phyloP scores from a whole-genome alignment of 2,888 invertebrate genomes.

The Mythimna loreyi region DNA sequence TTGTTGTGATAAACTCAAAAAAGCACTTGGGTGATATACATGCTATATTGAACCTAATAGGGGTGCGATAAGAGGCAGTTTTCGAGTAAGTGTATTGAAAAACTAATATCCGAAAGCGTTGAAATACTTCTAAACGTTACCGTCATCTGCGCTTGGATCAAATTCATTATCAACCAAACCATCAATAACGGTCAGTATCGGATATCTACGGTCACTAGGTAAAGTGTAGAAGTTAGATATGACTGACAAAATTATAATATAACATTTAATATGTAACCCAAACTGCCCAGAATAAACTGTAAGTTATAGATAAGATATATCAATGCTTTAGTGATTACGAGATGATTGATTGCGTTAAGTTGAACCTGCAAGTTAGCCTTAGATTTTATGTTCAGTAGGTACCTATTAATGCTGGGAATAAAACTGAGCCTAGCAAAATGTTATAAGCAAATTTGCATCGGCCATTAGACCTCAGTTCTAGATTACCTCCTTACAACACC shows the following conservation, averaged over 20 bases:
- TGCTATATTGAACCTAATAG: too few species aligned
- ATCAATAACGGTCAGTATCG: too few species aligned
- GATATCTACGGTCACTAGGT: not conserved
- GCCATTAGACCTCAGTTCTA: slow-evolving; percentile 30
- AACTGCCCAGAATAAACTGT: not conserved
- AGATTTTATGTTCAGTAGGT: not conserved
- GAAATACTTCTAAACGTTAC: too few species aligned
- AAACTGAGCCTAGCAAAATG: not conserved
- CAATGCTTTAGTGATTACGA: not conserved
- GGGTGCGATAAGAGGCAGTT: too few species aligned
- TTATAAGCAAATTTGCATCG: slow-evolving; percentile 15
- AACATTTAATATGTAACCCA: not conserved
- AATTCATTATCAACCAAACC: too few species aligned
- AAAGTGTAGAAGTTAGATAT: too few species aligned
- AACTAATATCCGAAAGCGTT: too few species aligned
- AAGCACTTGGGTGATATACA: too few species aligned
- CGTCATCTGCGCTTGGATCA: too few species aligned
- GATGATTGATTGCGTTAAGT: not conserved
- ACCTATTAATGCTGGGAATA: not conserved
- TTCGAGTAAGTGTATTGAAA: too few species aligned
- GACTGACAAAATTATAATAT: not conserved
- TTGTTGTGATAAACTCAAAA: too few species aligned
- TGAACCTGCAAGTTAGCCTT: not conserved
- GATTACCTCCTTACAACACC: slow-evolving; percentile 18
- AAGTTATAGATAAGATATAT: not conserved